These are phyloP conservation scores for Pasiphila rectangulata DNA, from an alignment of 2,888 invertebrate species.

Conservation along the genomic window DNA sequence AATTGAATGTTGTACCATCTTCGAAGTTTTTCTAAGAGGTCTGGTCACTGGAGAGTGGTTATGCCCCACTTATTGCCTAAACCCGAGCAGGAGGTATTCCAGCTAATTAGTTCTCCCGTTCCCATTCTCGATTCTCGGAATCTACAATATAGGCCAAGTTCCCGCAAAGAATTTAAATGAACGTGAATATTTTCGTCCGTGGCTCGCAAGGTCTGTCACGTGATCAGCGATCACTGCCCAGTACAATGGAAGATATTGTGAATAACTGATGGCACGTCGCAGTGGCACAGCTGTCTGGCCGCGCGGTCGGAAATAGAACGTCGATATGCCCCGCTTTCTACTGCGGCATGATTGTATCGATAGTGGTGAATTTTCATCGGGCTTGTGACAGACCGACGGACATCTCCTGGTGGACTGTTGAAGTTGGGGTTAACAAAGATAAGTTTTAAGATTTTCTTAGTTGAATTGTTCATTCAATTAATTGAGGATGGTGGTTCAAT, in stretches of 20 bases:
- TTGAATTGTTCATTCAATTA: too few relatives aligned
- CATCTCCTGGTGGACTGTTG: slow-evolving; percentile 2
- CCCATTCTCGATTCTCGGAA: slow-evolving; percentile 19
- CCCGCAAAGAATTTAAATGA: slow-evolving; percentile 18
- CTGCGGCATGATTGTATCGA: slow-evolving; percentile 18
- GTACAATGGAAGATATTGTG: slow-evolving; percentile 48
- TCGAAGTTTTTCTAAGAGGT: background rate
- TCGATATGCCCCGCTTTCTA: slow-evolving; percentile 43
- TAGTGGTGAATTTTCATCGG: slow-evolving; percentile 29
- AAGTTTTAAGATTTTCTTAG: too few relatives aligned
- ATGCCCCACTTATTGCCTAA: background rate
- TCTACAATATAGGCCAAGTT: slow-evolving; percentile 23
- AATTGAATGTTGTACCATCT: too few relatives aligned
- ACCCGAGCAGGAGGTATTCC: slow-evolving; percentile 12
- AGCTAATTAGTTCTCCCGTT: slow-evolving; percentile 16
- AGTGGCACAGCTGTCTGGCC: slow-evolving; percentile 48
- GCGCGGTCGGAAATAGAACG: slow-evolving; percentile 54
- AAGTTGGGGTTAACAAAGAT: background rate
- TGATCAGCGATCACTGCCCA: slow-evolving; percentile 20
- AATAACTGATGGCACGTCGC: slow-evolving; percentile 56
- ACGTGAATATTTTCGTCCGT: slow-evolving; percentile 29
- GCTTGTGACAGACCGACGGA: slow-evolving; percentile 5
- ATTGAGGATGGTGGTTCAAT: too few relatives aligned
- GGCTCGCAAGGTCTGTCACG: slow-evolving; percentile 39
- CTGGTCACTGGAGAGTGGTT: background rate